A percentile compares a stretch with the other conserved stretches of the same genome.
Conservation (phyloP, 1,140 invertebrate genomes). For the Sycophaga agraensis region DNA sequence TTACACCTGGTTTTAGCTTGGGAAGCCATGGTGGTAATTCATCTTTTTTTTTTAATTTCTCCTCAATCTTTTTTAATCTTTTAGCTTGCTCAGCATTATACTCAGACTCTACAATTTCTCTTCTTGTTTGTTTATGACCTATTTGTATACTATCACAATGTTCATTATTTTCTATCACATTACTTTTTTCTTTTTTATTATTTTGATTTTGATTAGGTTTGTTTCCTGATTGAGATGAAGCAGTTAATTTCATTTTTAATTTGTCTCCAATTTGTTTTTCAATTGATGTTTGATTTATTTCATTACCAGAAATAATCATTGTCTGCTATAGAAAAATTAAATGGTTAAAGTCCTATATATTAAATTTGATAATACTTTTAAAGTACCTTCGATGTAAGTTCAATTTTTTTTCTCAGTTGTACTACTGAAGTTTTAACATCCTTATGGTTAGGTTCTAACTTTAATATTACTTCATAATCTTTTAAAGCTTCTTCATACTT, state of each 20-base stretch:
- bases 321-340: constrained; percentile 28
- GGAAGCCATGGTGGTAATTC: constrained; percentile 50
- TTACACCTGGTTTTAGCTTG: constrained; percentile 53
- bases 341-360: neutral
- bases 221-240: neutral
- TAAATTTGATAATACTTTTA: neutral
- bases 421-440: constrained; percentile 63
- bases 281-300: constrained; percentile 6
- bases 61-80: neutral
- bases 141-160: constrained; percentile 78
- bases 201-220: no score
- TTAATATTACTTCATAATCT: constrained; percentile 68
- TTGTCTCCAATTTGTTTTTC: constrained; percentile 38
- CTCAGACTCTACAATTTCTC: neutral
- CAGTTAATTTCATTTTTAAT: constrained; percentile 27
- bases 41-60: constrained; percentile 6
- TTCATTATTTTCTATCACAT: constrained; percentile 55
- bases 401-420: constrained; percentile 61
- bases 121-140: constrained; percentile 56
- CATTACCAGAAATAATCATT: constrained; percentile 12
- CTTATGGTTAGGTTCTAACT: constrained; percentile 73
- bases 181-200: constrained; percentile 25
- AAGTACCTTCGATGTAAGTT: constrained; percentile 40
- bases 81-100: neutral
- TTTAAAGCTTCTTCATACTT: constrained; percentile 65